Evolutionary conservation across 2,888 invertebrate species (phyloP).

Genomic region (Pandemis cinnamomeana): DNA sequence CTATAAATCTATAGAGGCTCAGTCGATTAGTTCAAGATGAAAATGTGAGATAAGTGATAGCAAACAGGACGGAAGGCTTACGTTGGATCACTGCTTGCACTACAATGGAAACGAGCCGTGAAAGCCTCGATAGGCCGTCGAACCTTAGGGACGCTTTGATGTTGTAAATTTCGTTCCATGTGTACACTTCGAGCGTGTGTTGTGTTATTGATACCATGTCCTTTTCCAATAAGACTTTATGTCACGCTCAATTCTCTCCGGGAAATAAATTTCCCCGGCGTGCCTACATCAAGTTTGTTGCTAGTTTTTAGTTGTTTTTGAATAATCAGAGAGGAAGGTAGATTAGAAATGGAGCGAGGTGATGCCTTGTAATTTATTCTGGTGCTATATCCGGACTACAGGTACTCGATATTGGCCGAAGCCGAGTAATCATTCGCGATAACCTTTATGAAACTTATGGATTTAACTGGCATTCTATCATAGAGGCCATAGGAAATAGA

Average conservation of each 20-base stretch:
- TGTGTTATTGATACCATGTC: slow-evolving; percentile 21
- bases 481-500: background rate
- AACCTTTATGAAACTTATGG: slow-evolving; percentile 1
- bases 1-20: background rate
- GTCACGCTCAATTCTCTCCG: background rate
- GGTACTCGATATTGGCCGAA: background rate
- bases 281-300: background rate
- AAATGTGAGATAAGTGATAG: background rate
- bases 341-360: background rate
- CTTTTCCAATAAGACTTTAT: slow-evolving; percentile 34
- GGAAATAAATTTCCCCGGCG: background rate
- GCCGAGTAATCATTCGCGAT: background rate
- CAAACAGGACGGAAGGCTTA: slow-evolving; percentile 5
- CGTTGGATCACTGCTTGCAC: background rate
- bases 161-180: slow-evolving; percentile 48
- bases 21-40: background rate
- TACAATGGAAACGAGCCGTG: slow-evolving; percentile 28
- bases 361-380: background rate
- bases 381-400: background rate
- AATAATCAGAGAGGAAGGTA: background rate
- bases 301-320: background rate
- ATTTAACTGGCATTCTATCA: background rate
- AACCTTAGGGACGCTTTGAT: slow-evolving; percentile 48
- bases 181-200: slow-evolving; percentile 43
- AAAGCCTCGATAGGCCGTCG: slow-evolving; percentile 51